Evolutionary conservation across 2,113 vertebrate species (phyloP), one percentile per base, ranked within the genome.

Genomic region (Nothocercus nigrocapillus): DNA sequence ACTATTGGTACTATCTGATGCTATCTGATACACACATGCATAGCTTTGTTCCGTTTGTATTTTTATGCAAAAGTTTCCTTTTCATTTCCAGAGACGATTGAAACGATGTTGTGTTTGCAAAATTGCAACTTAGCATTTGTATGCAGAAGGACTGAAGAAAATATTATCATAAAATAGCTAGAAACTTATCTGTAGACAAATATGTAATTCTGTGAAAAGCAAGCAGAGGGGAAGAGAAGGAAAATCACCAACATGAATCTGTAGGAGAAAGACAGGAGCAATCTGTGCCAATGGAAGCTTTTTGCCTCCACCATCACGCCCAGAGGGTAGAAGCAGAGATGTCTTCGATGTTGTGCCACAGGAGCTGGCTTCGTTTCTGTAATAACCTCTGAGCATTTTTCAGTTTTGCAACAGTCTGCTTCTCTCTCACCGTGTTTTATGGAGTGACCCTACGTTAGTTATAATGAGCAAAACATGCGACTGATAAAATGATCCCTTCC

Each of bases 401-500:
- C 0, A 0, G 13, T 83, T 85, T 38, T 68, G 27, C 1, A 2
- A 20, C 32, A 9, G 40, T 81, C 25, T 59, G 24, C 24, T 77
- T 54, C 18, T 79, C 32, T 87, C 36, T 78, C 49, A 11, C 21
- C 9, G 0, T 61, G 64, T 34, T 92, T 42, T 64, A 40, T 25
- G 56, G 17, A n/a, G 62, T 92, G 78, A 54, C 54, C 47, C 90
- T 69, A 38, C 5, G 2, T 59, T 24, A 54, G 51, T 42, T 81
- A 20, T 62, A 88, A 80, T 25, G 85, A 90, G 51, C 64, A 85
- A 45, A 89, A 77, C 36, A 20, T 54, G 32, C 30, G 87, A 82
- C 61, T 88, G 88, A 91, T 90, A 70, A 83, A 94, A 74, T 82
- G 77, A 78, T 92, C 56, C 11, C 45, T 85, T 91, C 85, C 64